Evolutionary conservation across 2,888 invertebrate genomes (phyloP).

Genomic region (Orthosia gracilis): DNA sequence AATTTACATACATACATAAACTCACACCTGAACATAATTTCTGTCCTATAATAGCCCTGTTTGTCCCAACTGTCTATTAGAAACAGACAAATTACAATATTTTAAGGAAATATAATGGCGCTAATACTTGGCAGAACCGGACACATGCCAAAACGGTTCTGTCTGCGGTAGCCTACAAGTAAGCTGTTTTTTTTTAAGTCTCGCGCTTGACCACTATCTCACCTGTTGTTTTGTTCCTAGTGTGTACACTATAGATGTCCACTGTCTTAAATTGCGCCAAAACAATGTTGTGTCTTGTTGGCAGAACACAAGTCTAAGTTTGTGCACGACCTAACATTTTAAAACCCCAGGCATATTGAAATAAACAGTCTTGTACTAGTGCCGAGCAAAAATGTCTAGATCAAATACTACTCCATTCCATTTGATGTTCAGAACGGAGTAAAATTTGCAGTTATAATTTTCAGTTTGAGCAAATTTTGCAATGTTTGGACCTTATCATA

Average conservation of each 20-base stretch:
- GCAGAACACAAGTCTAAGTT: not conserved
- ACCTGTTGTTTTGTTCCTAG: no score
- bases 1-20: no score
- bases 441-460: conserved; percentile 30
- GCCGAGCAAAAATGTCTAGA: not conserved
- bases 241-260: no score
- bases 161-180: no score
- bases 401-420: conserved; percentile 7
- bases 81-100: no score
- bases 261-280: no score
- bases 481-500: not conserved
- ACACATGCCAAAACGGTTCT: no score
- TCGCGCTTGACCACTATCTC: no score
- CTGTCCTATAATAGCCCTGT: no score
- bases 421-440: not conserved
- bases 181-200: no score
- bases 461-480: not conserved
- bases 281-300: no score
- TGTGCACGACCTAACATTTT: not conserved
- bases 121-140: not conserved
- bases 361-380: conserved; percentile 1
- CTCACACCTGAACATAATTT: no score
- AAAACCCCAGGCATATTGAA: not conserved
- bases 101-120: not conserved
- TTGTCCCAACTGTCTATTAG: not conserved